These are phyloP conservation scores for Eupithecia subumbrata DNA, from an alignment of 2,888 invertebrate species.

Conservation along the genomic window DNA sequence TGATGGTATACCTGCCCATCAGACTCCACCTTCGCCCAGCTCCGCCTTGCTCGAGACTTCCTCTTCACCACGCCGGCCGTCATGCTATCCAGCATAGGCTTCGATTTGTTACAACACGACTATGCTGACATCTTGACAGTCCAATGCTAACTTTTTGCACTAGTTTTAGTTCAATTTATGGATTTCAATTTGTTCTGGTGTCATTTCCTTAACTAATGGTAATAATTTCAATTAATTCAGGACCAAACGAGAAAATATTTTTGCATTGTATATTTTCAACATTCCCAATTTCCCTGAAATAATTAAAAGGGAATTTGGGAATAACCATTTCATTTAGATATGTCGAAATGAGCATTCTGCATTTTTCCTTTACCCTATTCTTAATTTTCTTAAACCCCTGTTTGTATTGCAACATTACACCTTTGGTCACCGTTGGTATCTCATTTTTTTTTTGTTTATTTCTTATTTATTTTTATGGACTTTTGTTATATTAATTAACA, in stretches of 20 bases:
- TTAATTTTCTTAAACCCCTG: neutral
- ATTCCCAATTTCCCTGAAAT: neutral
- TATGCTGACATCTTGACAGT: slow-evolving; percentile 36
- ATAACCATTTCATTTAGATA: neutral
- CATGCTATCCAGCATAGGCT: slow-evolving; percentile 55
- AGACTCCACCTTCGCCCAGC: slow-evolving; percentile 76
- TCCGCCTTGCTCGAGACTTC: slow-evolving; percentile 66
- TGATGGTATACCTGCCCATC: slow-evolving; percentile 67
- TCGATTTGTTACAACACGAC: slow-evolving; percentile 40
- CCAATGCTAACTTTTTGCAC: slow-evolving; percentile 13
- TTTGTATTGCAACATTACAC: neutral
- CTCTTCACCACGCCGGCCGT: slow-evolving; percentile 75
- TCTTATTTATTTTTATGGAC: too few species aligned
- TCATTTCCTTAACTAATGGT: neutral
- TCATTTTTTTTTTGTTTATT: too few species aligned
- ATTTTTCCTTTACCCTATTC: neutral
- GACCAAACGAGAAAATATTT: neutral
- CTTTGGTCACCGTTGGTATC: too few species aligned
- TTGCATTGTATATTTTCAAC: neutral
- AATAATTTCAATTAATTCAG: neutral
- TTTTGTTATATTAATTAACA: too few species aligned
- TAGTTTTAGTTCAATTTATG: neutral
- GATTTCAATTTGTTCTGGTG: slow-evolving; percentile 26
- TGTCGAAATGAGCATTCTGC: neutral
- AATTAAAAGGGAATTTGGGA: neutral